A percentile compares a stretch with the other conserved stretches of the same genome.
Evolutionary conservation across 2,888 invertebrate species (phyloP).

Genomic region (Hirtodrosophila trivittata): DNA sequence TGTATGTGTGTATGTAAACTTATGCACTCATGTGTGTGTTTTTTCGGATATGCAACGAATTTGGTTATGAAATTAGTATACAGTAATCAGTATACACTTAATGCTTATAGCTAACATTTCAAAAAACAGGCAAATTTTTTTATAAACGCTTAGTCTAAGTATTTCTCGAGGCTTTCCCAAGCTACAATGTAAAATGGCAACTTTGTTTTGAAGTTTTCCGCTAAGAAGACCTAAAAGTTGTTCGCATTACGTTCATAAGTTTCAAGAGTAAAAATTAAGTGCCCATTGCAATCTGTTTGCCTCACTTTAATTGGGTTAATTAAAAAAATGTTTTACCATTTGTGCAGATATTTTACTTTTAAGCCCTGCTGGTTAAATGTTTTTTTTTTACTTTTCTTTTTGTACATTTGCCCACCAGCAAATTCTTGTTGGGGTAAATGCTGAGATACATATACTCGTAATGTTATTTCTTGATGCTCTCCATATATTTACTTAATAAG

Average conservation of each 20-base stretch:
- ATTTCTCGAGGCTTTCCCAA: too few species aligned
- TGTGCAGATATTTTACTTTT: slow-evolving; percentile 46
- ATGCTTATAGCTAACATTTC: slow-evolving; percentile 24
- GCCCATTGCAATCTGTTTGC: slow-evolving; percentile 41
- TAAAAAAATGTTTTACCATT: slow-evolving; percentile 61
- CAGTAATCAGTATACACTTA: slow-evolving; percentile 43
- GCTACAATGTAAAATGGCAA: too few species aligned
- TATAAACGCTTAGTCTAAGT: too few species aligned
- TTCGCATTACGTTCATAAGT: slow-evolving; percentile 16
- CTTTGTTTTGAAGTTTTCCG: background rate
- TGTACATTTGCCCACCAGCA: slow-evolving; percentile 32
- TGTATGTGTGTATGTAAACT: background rate
- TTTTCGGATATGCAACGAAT: slow-evolving; percentile 8
- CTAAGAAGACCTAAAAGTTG: slow-evolving; percentile 26
- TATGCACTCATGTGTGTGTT: slow-evolving; percentile 1
- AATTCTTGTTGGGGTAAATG: slow-evolving; percentile 37
- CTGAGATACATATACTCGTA: slow-evolving; percentile 21
- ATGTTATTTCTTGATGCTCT: slow-evolving; percentile 30
- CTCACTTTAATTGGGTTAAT: slow-evolving; percentile 53
- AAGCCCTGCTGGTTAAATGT: slow-evolving; percentile 40
- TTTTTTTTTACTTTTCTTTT: slow-evolving; percentile 9
- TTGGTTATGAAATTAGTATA: slow-evolving; percentile 43
- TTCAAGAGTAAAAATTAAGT: slow-evolving; percentile 1
- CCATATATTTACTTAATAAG: slow-evolving; percentile 43
- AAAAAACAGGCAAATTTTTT: too few species aligned